phyloP scores from a whole-genome alignment of 2,888 invertebrate species.

The Eupithecia subumbrata region DNA sequence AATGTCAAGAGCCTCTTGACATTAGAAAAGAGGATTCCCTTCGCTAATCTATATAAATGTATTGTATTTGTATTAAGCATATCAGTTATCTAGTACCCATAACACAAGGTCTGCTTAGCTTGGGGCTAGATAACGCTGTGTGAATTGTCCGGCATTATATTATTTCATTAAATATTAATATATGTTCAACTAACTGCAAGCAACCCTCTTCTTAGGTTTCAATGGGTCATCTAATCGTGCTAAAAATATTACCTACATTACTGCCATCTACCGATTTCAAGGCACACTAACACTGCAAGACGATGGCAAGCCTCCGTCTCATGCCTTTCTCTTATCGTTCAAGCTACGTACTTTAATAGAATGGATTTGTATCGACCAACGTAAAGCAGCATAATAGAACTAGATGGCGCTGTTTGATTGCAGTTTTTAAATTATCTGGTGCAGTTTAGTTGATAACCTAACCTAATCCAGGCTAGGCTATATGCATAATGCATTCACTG shows the following conservation, averaged over 20 bases:
- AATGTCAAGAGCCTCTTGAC: not conserved
- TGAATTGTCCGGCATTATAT: no score
- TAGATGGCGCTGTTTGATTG: conserved; percentile 31
- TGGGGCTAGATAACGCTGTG: no score
- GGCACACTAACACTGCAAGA: not conserved
- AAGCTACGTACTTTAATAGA: not conserved
- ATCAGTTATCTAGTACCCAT: no score
- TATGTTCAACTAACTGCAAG: no score
- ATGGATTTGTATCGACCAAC: not conserved
- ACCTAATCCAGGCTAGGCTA: not conserved
- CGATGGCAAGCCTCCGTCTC: not conserved
- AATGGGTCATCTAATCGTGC: not conserved
- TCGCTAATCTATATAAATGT: no score
- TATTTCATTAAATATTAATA: no score
- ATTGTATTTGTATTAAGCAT: no score
- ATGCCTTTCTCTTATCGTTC: not conserved
- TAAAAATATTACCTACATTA: not conserved
- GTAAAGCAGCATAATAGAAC: conserved; percentile 4
- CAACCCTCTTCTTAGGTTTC: not conserved
- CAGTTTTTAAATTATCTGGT: not conserved
- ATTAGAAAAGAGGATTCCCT: no score
- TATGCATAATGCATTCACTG: not conserved
- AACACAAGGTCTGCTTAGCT: no score
- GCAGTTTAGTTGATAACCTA: not conserved
- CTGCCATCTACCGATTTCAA: conserved; percentile 6